phyloP scores from a whole-genome alignment of 2,888 invertebrate genomes.

The Lysandra bellargus region DNA sequence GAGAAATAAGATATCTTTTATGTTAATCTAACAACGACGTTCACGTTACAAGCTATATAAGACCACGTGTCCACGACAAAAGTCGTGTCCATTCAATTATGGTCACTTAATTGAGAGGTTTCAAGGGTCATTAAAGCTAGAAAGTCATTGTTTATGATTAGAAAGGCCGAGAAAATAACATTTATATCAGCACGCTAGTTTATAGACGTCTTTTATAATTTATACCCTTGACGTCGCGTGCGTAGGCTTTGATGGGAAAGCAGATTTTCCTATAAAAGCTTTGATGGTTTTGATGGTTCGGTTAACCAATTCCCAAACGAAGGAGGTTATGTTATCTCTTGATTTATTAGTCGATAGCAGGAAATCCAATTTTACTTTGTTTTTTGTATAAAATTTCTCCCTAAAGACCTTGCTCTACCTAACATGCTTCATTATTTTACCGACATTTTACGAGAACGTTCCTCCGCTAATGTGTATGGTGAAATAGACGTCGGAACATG shows the following conservation, averaged over 20 bases:
- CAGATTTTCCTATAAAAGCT: not conserved
- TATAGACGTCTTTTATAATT: conserved; percentile 35
- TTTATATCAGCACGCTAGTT: conserved; percentile 38
- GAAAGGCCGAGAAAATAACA: conserved; percentile 40
- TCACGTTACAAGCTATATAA: conserved; percentile 6
- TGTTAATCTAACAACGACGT: conserved; percentile 8
- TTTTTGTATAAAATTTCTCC: too few species aligned
- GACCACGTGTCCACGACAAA: conserved; percentile 50
- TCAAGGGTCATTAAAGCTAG: conserved; percentile 44
- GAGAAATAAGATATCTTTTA: conserved; percentile 8
- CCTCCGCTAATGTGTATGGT: conserved; percentile 9
- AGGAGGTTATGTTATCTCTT: not conserved
- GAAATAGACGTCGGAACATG: conserved; percentile 7
- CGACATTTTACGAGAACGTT: conserved; percentile 20
- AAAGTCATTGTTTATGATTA: conserved; percentile 43
- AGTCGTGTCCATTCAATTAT: conserved; percentile 53
- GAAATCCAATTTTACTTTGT: too few species aligned
- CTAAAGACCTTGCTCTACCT: not conserved
- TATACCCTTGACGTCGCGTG: conserved; percentile 32
- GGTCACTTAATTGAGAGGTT: conserved; percentile 57
- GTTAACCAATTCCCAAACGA: not conserved
- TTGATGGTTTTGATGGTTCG: not conserved
- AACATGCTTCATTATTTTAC: not conserved
- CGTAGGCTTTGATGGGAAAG: not conserved
- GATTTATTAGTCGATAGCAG: too few species aligned